Conservation (phyloP, 30 jellyfish, hydroid and myxozoan genomes). For the Aurelia sp. region DNA sequence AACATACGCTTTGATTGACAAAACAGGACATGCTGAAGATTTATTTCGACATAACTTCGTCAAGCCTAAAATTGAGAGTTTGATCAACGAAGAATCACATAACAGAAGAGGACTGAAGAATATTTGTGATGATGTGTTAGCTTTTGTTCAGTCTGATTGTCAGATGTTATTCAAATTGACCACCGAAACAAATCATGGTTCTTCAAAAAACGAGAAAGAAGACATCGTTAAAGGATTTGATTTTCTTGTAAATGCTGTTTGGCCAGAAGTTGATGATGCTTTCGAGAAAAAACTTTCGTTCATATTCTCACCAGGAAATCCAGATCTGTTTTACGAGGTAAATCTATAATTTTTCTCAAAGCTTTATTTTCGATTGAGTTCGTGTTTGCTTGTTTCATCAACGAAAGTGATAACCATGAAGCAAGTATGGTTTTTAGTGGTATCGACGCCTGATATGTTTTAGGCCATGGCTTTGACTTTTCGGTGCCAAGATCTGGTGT, state of each 20-base stretch:
- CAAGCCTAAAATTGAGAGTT: slow-evolving; percentile 50
- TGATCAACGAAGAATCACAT: slow-evolving; percentile 63
- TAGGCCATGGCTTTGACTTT: too few species aligned
- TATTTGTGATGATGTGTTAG: slow-evolving; percentile 57
- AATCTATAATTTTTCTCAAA: background rate
- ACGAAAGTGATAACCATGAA: too few species aligned
- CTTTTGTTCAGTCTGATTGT: slow-evolving; percentile 72
- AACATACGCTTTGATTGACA: slow-evolving; percentile 92
- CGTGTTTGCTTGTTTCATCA: too few species aligned
- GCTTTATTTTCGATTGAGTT: too few species aligned
- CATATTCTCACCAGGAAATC: slow-evolving; percentile 96
- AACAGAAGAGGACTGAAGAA: slow-evolving; percentile 60
- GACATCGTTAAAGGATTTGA: slow-evolving; percentile 86
- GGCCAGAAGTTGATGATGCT: slow-evolving; percentile 91
- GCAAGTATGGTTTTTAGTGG: too few species aligned
- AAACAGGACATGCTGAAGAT: slow-evolving; percentile 91
- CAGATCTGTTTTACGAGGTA: slow-evolving; percentile 85
- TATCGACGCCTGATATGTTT: too few species aligned
- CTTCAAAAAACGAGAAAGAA: slow-evolving; percentile 43
- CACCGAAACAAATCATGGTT: slow-evolving; percentile 39
- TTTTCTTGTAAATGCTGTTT: slow-evolving; percentile 80
- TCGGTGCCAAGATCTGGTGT: too few species aligned
- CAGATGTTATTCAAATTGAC: slow-evolving; percentile 68
- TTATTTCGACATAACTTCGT: slow-evolving; percentile 84
- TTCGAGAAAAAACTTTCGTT: slow-evolving; percentile 80